phyloP scores from a whole-genome alignment of 2,113 vertebrate genomes.

The Paratilapia polleni region DNA sequence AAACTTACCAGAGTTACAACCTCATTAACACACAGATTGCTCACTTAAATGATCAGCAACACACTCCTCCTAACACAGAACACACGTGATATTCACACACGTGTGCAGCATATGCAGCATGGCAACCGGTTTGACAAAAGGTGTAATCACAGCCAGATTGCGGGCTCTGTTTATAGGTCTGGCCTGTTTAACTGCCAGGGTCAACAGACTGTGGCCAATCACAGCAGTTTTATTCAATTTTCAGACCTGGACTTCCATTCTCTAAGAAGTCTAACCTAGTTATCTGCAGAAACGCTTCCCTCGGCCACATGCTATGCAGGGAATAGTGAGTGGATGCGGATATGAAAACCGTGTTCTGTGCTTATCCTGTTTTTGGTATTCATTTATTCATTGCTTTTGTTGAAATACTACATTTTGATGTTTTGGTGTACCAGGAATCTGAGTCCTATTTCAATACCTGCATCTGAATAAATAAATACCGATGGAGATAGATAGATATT shows the following conservation, averaged over 20 bases:
- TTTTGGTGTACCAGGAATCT: constrained; percentile 48
- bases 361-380: constrained; percentile 66
- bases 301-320: constrained; percentile 5
- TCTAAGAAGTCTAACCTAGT: constrained; percentile 33
- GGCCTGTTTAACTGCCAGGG: constrained; percentile 5
- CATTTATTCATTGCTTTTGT: constrained; percentile 78
- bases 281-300: constrained; percentile 22
- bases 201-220: constrained; percentile 43
- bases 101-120: background rate
- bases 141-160: background rate
- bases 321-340: constrained; percentile 25
- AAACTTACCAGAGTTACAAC: background rate
- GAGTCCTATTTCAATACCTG: constrained; percentile 49
- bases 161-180: background rate
- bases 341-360: constrained; percentile 43
- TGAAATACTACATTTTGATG: constrained; percentile 66
- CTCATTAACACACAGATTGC: constrained; percentile 13
- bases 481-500: constrained; percentile 31
- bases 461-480: constrained; percentile 61
- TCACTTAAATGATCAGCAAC: background rate
- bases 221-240: constrained; percentile 18
- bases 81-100: background rate
- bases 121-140: background rate
- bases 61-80: background rate
- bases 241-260: constrained; percentile 24